Conservation (phyloP, 2,888 invertebrate genomes). For the Hoplodrina ambigua region DNA sequence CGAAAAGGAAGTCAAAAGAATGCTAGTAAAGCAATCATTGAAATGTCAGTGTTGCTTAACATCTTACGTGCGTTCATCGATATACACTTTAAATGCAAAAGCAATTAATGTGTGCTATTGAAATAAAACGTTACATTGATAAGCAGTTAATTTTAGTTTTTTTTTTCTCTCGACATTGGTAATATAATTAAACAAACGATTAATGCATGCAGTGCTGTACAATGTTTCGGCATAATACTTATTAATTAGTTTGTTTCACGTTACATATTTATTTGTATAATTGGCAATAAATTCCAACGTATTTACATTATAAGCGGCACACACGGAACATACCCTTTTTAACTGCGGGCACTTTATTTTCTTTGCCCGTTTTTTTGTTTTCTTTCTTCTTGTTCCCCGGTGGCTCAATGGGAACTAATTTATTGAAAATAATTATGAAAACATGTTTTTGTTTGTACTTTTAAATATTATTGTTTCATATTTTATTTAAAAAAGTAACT, state of each 20-base stretch:
- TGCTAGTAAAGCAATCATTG: constrained; percentile 67
- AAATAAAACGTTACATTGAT: constrained; percentile 40
- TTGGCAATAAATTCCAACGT: constrained; percentile 45
- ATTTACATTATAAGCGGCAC: constrained; percentile 68
- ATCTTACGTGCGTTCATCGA: constrained; percentile 62
- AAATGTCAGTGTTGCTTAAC: constrained; percentile 71
- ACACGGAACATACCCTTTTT: constrained; percentile 85
- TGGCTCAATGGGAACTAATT: constrained; percentile 79
- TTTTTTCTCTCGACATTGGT: constrained; percentile 21
- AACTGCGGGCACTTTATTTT: constrained; percentile 79
- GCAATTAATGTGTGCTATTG: constrained; percentile 41
- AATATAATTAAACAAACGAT: constrained; percentile 34
- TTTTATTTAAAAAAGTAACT: not conserved
- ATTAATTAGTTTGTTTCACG: constrained; percentile 41
- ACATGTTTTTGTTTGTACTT: constrained; percentile 9
- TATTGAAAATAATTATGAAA: constrained; percentile 52
- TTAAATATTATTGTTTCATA: not conserved
- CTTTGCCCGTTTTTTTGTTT: constrained; percentile 83
- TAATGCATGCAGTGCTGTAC: constrained; percentile 60
- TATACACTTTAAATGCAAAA: constrained; percentile 46
- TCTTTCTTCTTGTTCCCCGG: constrained; percentile 83
- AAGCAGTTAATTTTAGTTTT: constrained; percentile 28
- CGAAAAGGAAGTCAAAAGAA: constrained; percentile 67
- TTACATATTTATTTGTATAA: constrained; percentile 30
- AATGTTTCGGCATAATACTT: constrained; percentile 36